Conservation (phyloP, 2,113 vertebrate species). For the Cisticola juncidis region DNA sequence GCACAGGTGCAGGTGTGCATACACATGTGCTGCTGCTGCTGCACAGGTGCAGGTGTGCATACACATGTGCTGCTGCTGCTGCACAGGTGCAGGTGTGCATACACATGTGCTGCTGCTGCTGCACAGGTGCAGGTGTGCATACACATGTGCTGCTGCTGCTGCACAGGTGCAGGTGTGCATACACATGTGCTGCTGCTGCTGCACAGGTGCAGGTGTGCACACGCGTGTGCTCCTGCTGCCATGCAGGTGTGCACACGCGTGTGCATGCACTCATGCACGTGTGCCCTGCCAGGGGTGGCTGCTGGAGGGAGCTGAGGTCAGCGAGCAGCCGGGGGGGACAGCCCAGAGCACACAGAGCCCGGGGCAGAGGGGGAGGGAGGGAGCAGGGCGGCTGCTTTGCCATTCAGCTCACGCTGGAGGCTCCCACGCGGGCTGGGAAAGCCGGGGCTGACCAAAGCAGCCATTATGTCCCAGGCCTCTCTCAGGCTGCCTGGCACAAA, state of each 20-base stretch:
- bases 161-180: rapidly evolving
- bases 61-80: rapidly evolving
- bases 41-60: rapidly evolving
- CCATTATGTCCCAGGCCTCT: constrained; percentile 33
- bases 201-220: rapidly evolving
- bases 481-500: constrained; percentile 34
- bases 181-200: rapidly evolving
- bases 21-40: rapidly evolving
- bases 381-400: not conserved
- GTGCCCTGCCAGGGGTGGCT: rapidly evolving
- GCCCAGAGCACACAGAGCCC: not conserved
- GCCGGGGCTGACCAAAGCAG: not conserved
- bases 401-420: constrained; percentile 48
- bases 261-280: rapidly evolving
- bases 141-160: rapidly evolving
- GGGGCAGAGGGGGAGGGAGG: not conserved
- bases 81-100: rapidly evolving
- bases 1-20: rapidly evolving
- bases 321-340: not conserved
- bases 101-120: rapidly evolving
- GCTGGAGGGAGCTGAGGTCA: not conserved
- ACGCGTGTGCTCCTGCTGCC: rapidly evolving
- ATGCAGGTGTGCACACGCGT: rapidly evolving
- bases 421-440: constrained; percentile 23
- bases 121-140: rapidly evolving